Base-by-base conservation (phyloP, 2,797 vertebrate genomes). In the Thamnophis elegans region DNA sequence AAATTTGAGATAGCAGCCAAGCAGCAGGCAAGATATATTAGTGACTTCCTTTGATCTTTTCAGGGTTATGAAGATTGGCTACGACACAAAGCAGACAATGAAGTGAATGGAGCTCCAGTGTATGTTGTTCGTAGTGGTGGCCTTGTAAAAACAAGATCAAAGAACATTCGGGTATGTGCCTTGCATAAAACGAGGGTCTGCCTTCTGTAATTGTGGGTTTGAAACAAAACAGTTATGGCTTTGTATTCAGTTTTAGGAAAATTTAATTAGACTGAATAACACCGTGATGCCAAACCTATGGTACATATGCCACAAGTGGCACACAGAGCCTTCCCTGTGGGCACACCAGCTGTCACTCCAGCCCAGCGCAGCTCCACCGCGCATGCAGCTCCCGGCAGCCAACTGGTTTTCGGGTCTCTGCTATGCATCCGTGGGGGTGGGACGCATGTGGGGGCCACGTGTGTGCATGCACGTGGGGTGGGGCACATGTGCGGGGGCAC, bases 21-120 rank as follows among this genome's bases (percentile, higher is more conserved):
- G 32, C 59, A 59, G 36, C 5, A 32, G 28, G 28, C 32, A 73
- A 20, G 28, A 9, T 59, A 36, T 90, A 9, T 86, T 60, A 73
- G 90, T 94, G 25, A 78, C 88, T 93, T 94, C 2, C 89, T 0
- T 95, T 90, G n/a, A n/a, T 2, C 60, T 95, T 82, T 94, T 47
- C 95, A 99, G 99, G 99, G 99, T 92, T 99, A 99, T 91, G 99
- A 99, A 97, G 99, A 99, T 94, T 99, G 99, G 99, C 98, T 99
- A 93, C 98, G 99, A 86, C 99, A 99, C 97, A 99, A 99, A 95
- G 99, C 99, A 4, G 99, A 99, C 97, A 99, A 99, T 92, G 99
- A 99, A 98, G 99, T 99, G 90, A 99, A 99, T 0, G 98, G 99
- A 91, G 99, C 99, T 94, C 99, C 99, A 0, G 99, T 99, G 93